Base-by-base conservation (phyloP, 2,113 vertebrate genomes). In the Psephotus haematonotus region DNA sequence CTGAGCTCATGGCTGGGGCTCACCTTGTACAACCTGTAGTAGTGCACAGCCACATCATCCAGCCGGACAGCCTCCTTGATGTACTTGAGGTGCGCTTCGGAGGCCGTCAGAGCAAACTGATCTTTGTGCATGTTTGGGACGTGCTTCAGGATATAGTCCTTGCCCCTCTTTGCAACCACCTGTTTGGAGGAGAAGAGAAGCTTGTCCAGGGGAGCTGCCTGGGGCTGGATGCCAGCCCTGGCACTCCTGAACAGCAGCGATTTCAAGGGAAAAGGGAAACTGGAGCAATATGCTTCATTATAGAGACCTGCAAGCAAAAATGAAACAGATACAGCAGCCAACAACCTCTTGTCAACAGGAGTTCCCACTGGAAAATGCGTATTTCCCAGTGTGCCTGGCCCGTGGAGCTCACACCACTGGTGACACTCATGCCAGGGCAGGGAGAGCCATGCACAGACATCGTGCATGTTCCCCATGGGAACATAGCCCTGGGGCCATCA, bases 51-150 rank as follows among this genome's bases (percentile, higher is more conserved):
- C 39, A 99, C 99, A 0, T 99, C 99, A 2, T 99, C 99, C 31
- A 99, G 98, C 41, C 99, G 98, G 10, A 99, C 99, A 0, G 99
- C 99, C 97, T 99, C 99, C 96, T 99, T 99, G 87, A 99, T 99
- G 97, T 99, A 99, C 76, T 99, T 99, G 39, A 99, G 99, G 39
- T 99, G 98, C 4, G 99, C 99, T 95, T 99, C 99, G 0, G 99
- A 99, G 43, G 99, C 99, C 0, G 99, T 99, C 95, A 99, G 98
- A n/a, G 99, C 99, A 68, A 99, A 99, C 98, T 99, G 99, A 95
- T 99, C 99, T 71, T 99, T 99, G 98, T 99, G 99, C 99, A 99
- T 99, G 97, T 99, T 99, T 3, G 99, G 99, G 80, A 99, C 99
- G 60, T 99, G 99, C 94, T 99, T 99, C 96, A 99, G 98, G 98